phyloP scores from a whole-genome alignment of 1,140 invertebrate species.

The Sitobion miscanthi region DNA sequence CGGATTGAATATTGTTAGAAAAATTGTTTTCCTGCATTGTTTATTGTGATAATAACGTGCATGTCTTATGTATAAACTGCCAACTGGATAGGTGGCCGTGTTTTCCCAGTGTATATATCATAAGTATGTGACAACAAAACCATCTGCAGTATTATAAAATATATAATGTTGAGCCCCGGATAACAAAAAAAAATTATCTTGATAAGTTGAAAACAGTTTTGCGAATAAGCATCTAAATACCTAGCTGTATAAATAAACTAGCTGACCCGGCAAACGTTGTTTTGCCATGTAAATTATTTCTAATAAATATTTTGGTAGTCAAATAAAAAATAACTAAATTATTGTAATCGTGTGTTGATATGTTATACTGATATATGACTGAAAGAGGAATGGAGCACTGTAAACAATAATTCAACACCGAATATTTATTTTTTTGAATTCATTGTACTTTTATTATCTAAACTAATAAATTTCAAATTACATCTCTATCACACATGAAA shows the following conservation, averaged over 20 bases:
- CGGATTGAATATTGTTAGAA: neutral
- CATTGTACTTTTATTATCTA: too few species aligned
- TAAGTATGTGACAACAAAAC: neutral
- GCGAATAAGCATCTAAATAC: neutral
- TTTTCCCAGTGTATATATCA: neutral
- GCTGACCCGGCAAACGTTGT: too few species aligned
- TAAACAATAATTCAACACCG: too few species aligned
- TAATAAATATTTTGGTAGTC: too few species aligned
- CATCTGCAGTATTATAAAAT: neutral
- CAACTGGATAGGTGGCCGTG: neutral
- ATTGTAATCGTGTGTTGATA: too few species aligned
- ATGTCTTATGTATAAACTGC: neutral
- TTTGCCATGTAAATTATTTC: too few species aligned
- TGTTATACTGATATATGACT: too few species aligned
- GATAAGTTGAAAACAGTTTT: neutral
- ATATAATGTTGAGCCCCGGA: neutral
- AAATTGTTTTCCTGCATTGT: neutral
- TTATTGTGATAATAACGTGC: neutral
- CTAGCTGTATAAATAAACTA: neutral
- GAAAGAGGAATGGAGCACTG: too few species aligned
- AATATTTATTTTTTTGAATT: too few species aligned
- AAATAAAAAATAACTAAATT: too few species aligned
- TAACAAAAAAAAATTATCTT: neutral
- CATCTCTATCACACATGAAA: too few species aligned
- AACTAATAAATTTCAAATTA: too few species aligned